Base-by-base conservation (phyloP, 2,888 invertebrate genomes). In the Ommatoiulus sabulosus region DNA sequence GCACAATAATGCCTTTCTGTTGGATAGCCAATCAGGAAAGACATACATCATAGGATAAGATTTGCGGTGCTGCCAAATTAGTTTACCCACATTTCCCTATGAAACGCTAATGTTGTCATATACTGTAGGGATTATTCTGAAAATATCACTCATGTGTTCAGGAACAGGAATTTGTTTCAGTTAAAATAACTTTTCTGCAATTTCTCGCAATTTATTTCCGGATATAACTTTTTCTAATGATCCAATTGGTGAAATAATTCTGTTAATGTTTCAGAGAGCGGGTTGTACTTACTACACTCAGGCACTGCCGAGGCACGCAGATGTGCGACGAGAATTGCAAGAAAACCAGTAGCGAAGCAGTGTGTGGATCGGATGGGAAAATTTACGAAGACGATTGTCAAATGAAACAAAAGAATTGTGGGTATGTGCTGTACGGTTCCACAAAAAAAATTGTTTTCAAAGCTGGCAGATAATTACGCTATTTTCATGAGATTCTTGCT, bases 281-380 rank as follows among this genome's bases (percentile, higher is more conserved):
- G n/a, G 96, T 96, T 4, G 96, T 97, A 17, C 94, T 96, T 90
- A 97, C 97, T 12, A 96, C 96, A 91, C 96, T 97, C 93, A 97
- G 97, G 92, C 96, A 97, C 92, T 97, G 97, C 92, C 97, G 97
- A 92, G 97, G 97, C 48, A 97, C 97, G 0, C 94, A 97, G 90
- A 97, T 97, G 93, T 97, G 97, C 92, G 95, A 97, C 44, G 97
- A 97, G 92, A 96, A 97, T 2, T 97, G 97, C 92, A 97, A 97
- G 97, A 94, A 97, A 57, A 52, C 85, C 4, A 97, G 96, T 24
- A 97, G 97, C 86, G 94, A 96, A 90, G 97, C 97, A 5, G 96
- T 97, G 87, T 97, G 97, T 92, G 97, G 97, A 57, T 97, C 97
- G 10, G 97, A 97, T 93, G 97, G 97, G 93, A 95, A 97, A 92